Evolutionary conservation across 2,113 vertebrate genomes (phyloP), one percentile per base, ranked within the genome.

Genomic region (Corydoras sp.): DNA sequence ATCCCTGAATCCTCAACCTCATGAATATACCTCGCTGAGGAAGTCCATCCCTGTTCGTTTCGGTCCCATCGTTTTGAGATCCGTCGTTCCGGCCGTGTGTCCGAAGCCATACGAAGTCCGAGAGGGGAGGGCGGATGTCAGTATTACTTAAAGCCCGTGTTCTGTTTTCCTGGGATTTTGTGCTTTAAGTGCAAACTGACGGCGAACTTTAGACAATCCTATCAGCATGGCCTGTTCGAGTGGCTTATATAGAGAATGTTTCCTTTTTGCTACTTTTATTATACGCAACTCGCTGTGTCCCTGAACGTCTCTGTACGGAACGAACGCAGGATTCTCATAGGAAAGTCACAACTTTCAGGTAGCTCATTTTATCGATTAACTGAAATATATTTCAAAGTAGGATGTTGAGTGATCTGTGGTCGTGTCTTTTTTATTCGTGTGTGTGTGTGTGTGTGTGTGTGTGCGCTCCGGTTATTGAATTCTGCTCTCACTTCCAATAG

Each of bases 331-430:
- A 14, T 60, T 66, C 18, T 58, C 64, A 54, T 73, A 61, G 71
- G 43, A 67, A 67, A 15, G 15, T 12, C 24, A 35, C 30, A 54
- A 5, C 58, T 4, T 48, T 48, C 15, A 64, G 54, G 24, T 72
- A 7, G 67, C 58, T 35, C 49, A 65, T 69, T 73, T 74, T 68
- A 56, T 48, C 65, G 43, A 53, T 43, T 56, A 62, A 74, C 51
- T 55, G 50, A 67, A 73, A 74, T 68, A 74, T 74, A 74, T 68
- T 74, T 74, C 30, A 73, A 68, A 73, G 48, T 50, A 56, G 49
- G 32, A 54, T 53, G 48, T 63, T 68, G 65, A 31, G 66, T 53
- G 35, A 62, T 60, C 15, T 69, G 65, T 9, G 43, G 65, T 69
- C 58, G 24, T 24, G 2, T 74, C 13, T 72, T 53, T 73, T 49